Conservation (phyloP, 2,888 invertebrate species). For the Calephelis perditalis region DNA sequence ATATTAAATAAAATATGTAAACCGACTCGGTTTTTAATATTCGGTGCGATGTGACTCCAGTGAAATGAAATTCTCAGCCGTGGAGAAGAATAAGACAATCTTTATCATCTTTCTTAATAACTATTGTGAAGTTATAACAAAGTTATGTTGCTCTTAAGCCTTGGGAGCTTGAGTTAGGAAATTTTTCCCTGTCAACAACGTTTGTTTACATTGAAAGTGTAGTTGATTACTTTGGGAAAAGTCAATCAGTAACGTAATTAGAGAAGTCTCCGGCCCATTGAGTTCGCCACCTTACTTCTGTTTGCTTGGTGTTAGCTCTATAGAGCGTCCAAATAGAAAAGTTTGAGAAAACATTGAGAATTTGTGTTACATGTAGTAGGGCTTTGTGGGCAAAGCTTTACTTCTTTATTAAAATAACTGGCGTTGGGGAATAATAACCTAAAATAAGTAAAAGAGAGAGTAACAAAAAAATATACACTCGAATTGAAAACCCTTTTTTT, state of each 20-base stretch:
- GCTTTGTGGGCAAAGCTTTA: no score
- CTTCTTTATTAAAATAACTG: no score
- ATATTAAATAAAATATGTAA: conserved; percentile 15
- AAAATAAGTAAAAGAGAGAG: no score
- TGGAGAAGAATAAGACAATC: conserved; percentile 5
- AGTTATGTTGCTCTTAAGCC: conserved; percentile 42
- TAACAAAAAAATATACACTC: no score
- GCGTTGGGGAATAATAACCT: no score
- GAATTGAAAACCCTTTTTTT: no score
- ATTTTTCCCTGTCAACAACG: conserved; percentile 68
- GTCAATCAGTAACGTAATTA: conserved; percentile 67
- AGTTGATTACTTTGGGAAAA: conserved; percentile 63
- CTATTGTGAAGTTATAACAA: conserved; percentile 15
- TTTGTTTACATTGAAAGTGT: conserved; percentile 70
- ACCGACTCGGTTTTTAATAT: conserved; percentile 16
- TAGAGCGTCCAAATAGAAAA: conserved; percentile 1
- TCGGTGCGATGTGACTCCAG: conserved; percentile 6
- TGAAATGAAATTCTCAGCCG: conserved; percentile 13
- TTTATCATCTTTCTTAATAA: conserved; percentile 14
- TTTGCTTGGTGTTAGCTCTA: neutral
- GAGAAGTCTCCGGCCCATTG: conserved; percentile 6
- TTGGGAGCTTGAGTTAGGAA: conserved; percentile 63
- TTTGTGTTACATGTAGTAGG: neutral
- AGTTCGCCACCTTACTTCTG: neutral
- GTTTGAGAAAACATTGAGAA: conserved; percentile 2